These are phyloP conservation scores for Corydoras sp. DNA, from an alignment of 2,113 vertebrate species.

Conservation along the genomic window DNA sequence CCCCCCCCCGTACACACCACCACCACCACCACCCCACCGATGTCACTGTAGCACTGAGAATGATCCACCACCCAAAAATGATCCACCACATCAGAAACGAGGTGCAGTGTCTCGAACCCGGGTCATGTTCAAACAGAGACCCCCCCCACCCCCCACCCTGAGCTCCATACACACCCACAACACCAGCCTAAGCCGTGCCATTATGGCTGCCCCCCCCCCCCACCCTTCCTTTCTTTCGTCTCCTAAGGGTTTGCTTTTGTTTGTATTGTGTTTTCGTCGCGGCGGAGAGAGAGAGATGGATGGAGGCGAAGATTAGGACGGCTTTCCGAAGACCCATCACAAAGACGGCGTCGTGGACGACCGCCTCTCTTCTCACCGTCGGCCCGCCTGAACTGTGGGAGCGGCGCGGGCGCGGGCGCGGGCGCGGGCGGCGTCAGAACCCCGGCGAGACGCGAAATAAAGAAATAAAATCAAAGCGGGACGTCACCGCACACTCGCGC, in stretches of 20 bases:
- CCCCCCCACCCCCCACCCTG: slow-evolving; percentile 22
- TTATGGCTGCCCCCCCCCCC: slow-evolving; percentile 48
- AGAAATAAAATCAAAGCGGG: background rate
- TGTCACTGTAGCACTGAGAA: too few relatives aligned
- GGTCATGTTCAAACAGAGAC: slow-evolving; percentile 61
- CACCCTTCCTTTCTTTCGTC: background rate
- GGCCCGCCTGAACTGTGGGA: too few relatives aligned
- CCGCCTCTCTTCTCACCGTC: background rate
- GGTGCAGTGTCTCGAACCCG: too few relatives aligned
- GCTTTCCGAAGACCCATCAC: slow-evolving; percentile 49
- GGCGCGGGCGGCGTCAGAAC: too few relatives aligned
- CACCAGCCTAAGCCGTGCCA: slow-evolving; percentile 50
- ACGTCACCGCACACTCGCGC: too few relatives aligned
- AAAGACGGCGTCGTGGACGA: slow-evolving; percentile 1
- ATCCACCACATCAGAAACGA: too few relatives aligned
- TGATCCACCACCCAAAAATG: background rate
- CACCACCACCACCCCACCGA: too few relatives aligned
- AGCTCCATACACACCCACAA: slow-evolving; percentile 24
- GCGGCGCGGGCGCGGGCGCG: too few relatives aligned
- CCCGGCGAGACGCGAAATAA: background rate
- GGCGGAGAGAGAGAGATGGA: slow-evolving; percentile 19
- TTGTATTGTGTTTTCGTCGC: slow-evolving; percentile 52
- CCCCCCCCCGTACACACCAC: too few relatives aligned
- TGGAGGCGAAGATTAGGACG: slow-evolving; percentile 47
- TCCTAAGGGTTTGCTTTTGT: slow-evolving; percentile 56